Evolutionary conservation across 2,113 vertebrate species (phyloP).

Genomic region (Axis porcinus): DNA sequence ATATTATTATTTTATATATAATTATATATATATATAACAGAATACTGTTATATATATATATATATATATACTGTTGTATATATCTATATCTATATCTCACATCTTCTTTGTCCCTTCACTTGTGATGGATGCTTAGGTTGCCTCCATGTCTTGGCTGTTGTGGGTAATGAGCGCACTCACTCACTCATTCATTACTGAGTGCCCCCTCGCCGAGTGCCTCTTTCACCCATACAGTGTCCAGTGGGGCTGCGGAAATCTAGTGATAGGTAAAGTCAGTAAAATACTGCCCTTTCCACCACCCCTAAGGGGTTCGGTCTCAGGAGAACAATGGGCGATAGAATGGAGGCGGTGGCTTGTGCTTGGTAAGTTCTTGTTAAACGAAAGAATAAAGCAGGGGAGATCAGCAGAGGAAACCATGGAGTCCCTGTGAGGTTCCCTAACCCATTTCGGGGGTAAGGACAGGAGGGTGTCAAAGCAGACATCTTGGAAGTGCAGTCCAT

Average conservation of each 20-base stretch:
- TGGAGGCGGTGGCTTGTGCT: background rate
- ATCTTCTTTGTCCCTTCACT: background rate
- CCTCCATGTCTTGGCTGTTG: background rate
- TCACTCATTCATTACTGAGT: background rate
- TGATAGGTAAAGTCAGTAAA: background rate
- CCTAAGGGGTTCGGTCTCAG: background rate
- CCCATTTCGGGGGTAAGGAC: no score
- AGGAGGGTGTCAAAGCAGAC: background rate
- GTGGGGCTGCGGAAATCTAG: accelerated
- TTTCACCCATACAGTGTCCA: accelerated
- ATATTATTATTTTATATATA: no score
- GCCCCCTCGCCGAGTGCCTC: no score
- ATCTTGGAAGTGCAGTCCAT: accelerated
- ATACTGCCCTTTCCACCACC: accelerated
- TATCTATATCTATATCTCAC: background rate
- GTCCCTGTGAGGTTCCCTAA: background rate
- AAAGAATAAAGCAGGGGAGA: background rate
- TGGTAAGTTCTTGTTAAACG: background rate
- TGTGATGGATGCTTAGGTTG: background rate
- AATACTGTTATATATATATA: background rate
- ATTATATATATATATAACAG: no score
- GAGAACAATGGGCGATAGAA: background rate
- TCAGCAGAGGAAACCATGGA: background rate
- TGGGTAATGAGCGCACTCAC: background rate
- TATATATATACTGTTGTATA: no score